A percentile compares a stretch with the other conserved stretches of the same genome.
Evolutionary conservation across 2,113 vertebrate genomes (phyloP).

Genomic region (Brachyhypopomus occidentalis): DNA sequence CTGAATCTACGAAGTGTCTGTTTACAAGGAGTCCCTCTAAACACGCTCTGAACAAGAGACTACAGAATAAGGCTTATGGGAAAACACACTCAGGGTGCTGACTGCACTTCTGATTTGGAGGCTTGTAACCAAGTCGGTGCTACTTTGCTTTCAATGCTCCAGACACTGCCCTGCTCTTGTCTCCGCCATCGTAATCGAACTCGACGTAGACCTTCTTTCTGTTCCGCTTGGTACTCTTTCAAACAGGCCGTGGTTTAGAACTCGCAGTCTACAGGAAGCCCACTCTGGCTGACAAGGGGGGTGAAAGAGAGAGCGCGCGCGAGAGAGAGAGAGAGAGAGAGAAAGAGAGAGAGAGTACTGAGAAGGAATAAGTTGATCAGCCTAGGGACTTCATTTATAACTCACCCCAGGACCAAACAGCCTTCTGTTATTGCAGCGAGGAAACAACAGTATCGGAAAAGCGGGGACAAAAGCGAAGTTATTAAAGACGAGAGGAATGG

Average conservation of each 20-base stretch:
- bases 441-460: constrained; percentile 7
- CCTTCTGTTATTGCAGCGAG: background rate
- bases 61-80: background rate
- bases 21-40: background rate
- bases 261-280: constrained; percentile 18
- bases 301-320: too few relatives aligned
- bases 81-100: background rate
- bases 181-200: constrained; percentile 12
- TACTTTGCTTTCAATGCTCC: background rate
- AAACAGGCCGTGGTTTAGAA: constrained; percentile 31
- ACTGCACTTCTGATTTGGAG: constrained; percentile 4
- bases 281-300: background rate
- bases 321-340: constrained; percentile 6
- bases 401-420: constrained; percentile 15
- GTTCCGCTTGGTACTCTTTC: constrained; percentile 21
- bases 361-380: constrained; percentile 38
- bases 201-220: constrained; percentile 27
- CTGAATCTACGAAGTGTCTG: background rate
- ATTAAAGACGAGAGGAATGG: constrained; percentile 4
- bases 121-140: background rate
- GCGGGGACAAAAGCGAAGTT: background rate
- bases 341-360: constrained; percentile 5
- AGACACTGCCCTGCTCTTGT: background rate
- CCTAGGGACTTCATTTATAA: constrained; percentile 24
- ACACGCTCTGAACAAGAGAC: background rate